phyloP scores from a whole-genome alignment of 2,113 vertebrate species.

The Neogale vison region DNA sequence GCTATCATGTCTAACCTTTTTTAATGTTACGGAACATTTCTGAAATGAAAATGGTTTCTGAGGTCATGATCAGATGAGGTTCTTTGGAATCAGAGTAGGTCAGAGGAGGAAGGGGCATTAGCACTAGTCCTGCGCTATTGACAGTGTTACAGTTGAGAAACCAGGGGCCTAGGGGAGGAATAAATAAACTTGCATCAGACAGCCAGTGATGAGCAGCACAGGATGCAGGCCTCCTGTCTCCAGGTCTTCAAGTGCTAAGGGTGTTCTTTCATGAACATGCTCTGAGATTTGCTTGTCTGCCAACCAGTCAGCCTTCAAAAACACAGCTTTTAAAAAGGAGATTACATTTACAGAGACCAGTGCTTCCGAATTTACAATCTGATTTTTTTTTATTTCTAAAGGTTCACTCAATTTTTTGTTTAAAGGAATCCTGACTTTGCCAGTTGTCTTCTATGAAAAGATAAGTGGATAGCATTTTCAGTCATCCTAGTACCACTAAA shows the following conservation, averaged over 20 bases:
- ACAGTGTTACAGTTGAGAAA: neutral
- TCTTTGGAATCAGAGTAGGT: neutral
- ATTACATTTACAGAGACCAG: slow-evolving; percentile 31
- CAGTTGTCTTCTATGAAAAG: slow-evolving; percentile 31
- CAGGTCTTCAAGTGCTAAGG: neutral
- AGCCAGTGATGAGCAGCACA: neutral
- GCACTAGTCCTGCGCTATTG: neutral
- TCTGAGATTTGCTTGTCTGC: slow-evolving; percentile 38
- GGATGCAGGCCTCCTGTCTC: neutral
- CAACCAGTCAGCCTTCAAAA: slow-evolving; percentile 19
- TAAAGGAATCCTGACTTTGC: neutral
- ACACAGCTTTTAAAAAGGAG: neutral
- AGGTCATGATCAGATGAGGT: neutral
- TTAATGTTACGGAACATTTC: neutral
- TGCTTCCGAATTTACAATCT: neutral
- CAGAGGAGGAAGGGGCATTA: neutral
- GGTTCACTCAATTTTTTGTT: neutral
- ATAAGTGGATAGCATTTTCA: neutral
- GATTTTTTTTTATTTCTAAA: slow-evolving; percentile 51
- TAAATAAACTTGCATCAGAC: neutral
- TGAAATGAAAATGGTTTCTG: neutral
- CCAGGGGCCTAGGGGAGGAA: neutral
- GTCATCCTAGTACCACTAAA: neutral
- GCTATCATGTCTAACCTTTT: neutral
- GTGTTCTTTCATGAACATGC: slow-evolving; percentile 30